A percentile compares a stretch with the other conserved stretches of the same genome.
Conservation (phyloP, 2,797 vertebrate species). For the Acanthiza pusilla region DNA sequence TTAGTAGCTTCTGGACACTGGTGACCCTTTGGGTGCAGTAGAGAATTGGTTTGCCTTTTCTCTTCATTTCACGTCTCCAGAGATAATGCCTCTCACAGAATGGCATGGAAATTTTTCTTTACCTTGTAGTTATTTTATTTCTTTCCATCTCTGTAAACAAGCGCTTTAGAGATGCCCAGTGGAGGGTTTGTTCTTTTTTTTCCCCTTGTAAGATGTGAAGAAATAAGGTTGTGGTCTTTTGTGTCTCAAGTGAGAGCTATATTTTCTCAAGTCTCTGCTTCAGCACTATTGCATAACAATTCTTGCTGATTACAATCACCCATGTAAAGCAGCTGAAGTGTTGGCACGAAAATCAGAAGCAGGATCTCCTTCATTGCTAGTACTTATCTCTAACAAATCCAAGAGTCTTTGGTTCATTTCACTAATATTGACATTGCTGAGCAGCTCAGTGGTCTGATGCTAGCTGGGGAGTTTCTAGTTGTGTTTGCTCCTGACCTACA, state of each 20-base stretch:
- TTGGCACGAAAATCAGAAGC: slow-evolving; percentile 34
- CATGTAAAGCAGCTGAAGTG: background rate
- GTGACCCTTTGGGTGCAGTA: background rate
- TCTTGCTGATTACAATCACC: slow-evolving; percentile 17
- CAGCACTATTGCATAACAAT: background rate
- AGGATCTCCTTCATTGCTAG: background rate
- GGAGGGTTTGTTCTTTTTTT: background rate
- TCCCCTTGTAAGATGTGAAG: background rate
- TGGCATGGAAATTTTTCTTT: background rate
- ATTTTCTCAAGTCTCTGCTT: slow-evolving; percentile 31
- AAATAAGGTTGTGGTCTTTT: background rate
- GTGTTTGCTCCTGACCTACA: background rate
- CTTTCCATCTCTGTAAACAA: background rate
- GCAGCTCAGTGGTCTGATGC: background rate
- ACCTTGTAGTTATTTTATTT: slow-evolving; percentile 1
- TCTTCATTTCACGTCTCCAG: background rate
- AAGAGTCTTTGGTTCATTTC: background rate
- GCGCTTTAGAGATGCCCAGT: background rate
- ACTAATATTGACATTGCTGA: background rate
- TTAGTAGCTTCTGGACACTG: background rate
- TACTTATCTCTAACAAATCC: background rate
- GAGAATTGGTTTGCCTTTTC: background rate
- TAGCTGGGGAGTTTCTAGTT: background rate
- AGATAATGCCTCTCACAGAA: background rate
- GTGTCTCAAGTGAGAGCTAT: background rate